Evolutionary conservation across 2,113 vertebrate genomes (phyloP).

Genomic region (Caranx melampygus): DNA sequence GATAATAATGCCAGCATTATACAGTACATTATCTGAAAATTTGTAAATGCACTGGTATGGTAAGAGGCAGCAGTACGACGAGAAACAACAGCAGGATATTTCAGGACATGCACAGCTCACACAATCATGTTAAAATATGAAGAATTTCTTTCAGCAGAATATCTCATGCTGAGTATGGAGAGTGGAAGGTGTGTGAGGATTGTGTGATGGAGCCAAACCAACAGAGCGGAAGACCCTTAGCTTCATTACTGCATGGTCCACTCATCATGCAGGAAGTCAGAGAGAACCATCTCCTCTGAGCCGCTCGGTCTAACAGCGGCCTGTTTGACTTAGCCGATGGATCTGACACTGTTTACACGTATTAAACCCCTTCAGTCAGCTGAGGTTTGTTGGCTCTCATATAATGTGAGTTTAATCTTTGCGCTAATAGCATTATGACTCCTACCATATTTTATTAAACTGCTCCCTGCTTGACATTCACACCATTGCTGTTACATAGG

Average conservation of each 20-base stretch:
- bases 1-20: neutral
- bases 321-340: slow-evolving; percentile 45
- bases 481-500: neutral
- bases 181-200: slow-evolving; percentile 36
- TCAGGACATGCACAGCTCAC: neutral
- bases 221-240: slow-evolving; percentile 55
- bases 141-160: slow-evolving; percentile 4
- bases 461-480: slow-evolving; percentile 29
- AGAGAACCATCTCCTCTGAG: slow-evolving; percentile 46
- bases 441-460: slow-evolving; percentile 34
- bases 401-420: slow-evolving; percentile 30
- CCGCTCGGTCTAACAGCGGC: slow-evolving; percentile 29
- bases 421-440: slow-evolving; percentile 14
- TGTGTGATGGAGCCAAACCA: slow-evolving; percentile 55
- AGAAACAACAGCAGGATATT: slow-evolving; percentile 18
- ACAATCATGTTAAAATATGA: slow-evolving; percentile 5
- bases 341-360: slow-evolving; percentile 38
- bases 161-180: slow-evolving; percentile 5
- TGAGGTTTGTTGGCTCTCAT: slow-evolving; percentile 17
- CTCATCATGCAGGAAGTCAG: slow-evolving; percentile 59
- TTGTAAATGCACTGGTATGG: neutral
- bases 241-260: slow-evolving; percentile 65
- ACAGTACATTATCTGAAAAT: neutral
- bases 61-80: neutral
- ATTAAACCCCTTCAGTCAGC: slow-evolving; percentile 46